A percentile compares a stretch with the other conserved stretches of the same genome.
phyloP scores from a whole-genome alignment of 1,140 invertebrate species.

The Cotesia vestalis region DNA sequence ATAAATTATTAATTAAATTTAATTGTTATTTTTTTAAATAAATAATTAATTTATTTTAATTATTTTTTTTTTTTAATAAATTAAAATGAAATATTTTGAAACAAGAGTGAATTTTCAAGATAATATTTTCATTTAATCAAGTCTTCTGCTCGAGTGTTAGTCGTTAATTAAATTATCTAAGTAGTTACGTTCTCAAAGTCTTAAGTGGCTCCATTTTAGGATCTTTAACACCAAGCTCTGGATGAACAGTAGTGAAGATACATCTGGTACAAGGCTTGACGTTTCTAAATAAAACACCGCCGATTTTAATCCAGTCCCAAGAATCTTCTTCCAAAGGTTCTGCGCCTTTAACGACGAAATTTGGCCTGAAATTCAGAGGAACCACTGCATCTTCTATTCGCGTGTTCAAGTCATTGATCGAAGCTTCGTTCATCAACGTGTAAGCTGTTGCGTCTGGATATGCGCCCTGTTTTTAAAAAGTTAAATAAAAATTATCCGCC shows the following conservation, averaged over 20 bases:
- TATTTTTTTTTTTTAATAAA: no score
- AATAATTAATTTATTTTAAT: no score
- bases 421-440: conserved; percentile 71
- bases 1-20: no score
- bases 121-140: conserved; percentile 13
- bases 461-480: conserved; percentile 64
- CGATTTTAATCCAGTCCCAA: conserved; percentile 77
- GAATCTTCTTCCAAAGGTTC: conserved; percentile 73
- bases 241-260: conserved; percentile 70
- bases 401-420: conserved; percentile 71
- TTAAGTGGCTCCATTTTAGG: conserved; percentile 68
- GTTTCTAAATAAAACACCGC: conserved; percentile 69
- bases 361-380: conserved; percentile 72
- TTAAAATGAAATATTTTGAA: no score
- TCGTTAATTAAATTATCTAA: neutral
- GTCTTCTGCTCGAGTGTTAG: neutral
- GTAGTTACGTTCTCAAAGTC: conserved; percentile 64
- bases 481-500: neutral
- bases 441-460: conserved; percentile 70
- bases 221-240: conserved; percentile 65
- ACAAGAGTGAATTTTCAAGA: no score
- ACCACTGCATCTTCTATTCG: conserved; percentile 67
- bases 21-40: no score
- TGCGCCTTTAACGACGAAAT: conserved; percentile 74
- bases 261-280: conserved; percentile 75